Base-by-base conservation (phyloP, 2,797 vertebrate species). In the Argya squamiceps region DNA sequence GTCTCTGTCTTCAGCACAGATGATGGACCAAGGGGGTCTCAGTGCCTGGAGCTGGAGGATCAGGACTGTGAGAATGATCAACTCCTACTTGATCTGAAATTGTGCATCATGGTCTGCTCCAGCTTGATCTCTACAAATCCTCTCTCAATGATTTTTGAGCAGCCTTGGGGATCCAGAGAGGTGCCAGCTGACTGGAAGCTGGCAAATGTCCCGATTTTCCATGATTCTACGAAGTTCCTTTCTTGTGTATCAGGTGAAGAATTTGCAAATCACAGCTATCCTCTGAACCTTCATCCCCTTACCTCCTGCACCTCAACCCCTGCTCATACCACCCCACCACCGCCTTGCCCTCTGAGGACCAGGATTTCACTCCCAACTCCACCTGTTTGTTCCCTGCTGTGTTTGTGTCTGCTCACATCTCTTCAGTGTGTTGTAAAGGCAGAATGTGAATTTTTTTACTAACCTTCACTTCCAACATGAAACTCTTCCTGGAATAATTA, bases 41-140 rank as follows among this genome's bases (percentile, higher is more conserved):
- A 32, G 56, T 47, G 30, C 32, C 36, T 6, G 7, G 43, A 63
- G 43, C 12, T 78, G 75, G 22, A 58, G 23, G 11, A 37, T 58
- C 37, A 58, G 29, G 44, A 44, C n/a, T 59, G n/a, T 7, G 24
- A 29, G n/a, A 73, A 44, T 9, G 19, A 73, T 29, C 75, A 44
- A 1, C 11, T 64, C 32, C 27, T 27, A 32, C 32, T 0, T 36
- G 27, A 55, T 29, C 27, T 4, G 3, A 44, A 65, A n/a, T 30
- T 52, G 44, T 73, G 62, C 27, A 67, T 27, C 44, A 50, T 19
- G 6, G 6, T 24, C 68, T 73, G 59, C 52, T 65, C 37, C 59
- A 73, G 11, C 16, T 73, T 6, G 7, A 73, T 29, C 37, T 36
- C n/a, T 44, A 39, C 14, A 44, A 73, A 39, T 34, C 44, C 30